A percentile compares a stretch with the other conserved stretches of the same genome.
Conservation (phyloP, 2,113 vertebrate species). For the Etheostoma cragini region DNA sequence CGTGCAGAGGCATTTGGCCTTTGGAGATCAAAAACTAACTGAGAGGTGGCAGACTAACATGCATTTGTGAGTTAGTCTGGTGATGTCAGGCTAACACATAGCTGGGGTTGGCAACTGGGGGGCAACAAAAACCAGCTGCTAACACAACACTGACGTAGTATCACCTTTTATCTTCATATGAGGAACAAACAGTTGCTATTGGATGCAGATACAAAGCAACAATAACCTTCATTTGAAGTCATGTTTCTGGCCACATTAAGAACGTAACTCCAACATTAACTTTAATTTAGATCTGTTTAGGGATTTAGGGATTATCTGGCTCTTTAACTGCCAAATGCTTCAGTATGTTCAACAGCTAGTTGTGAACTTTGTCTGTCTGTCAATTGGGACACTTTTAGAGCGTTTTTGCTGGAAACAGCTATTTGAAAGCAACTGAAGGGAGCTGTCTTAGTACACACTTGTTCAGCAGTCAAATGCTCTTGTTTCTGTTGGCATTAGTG, state of each 20-base stretch:
- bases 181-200: background rate
- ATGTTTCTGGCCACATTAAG: background rate
- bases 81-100: too few species aligned
- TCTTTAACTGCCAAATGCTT: background rate
- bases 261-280: background rate
- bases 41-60: too few species aligned
- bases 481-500: conserved; percentile 22
- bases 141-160: background rate
- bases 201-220: background rate
- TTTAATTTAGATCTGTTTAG: background rate
- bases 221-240: background rate
- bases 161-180: too few species aligned
- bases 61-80: too few species aligned
- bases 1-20: too few species aligned
- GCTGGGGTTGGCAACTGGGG: background rate
- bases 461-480: background rate
- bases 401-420: background rate
- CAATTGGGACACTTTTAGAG: background rate
- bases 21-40: too few species aligned
- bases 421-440: background rate
- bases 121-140: background rate
- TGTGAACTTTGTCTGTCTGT: background rate
- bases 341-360: background rate
- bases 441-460: background rate
- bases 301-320: background rate